Conservation (phyloP, 2,113 vertebrate genomes). For the Notechis scutatus region DNA sequence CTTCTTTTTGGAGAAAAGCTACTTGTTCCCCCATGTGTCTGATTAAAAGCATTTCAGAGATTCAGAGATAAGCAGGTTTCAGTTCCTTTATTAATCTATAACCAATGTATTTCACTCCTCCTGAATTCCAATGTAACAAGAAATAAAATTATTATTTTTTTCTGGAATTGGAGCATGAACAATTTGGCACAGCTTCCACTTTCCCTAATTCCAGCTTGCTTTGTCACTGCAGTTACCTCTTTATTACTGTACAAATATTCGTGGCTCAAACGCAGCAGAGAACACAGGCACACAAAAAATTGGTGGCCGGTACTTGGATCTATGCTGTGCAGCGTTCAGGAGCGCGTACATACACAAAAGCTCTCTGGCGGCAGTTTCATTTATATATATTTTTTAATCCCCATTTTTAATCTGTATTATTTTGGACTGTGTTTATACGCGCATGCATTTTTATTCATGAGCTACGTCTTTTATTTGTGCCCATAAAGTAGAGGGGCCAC, state of each 20-base stretch:
- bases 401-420: not conserved
- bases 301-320: not conserved
- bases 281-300: not conserved
- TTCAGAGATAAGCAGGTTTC: not conserved
- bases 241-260: not conserved
- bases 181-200: not conserved
- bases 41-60: not conserved
- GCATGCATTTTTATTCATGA: not conserved
- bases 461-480: not conserved
- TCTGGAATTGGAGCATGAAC: not conserved
- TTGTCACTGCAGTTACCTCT: not conserved
- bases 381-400: not conserved
- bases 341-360: not conserved
- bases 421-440: not conserved
- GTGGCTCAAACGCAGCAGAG: not conserved
- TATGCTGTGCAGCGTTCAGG: not conserved
- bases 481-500: not conserved
- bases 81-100: not conserved
- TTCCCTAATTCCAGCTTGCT: not conserved
- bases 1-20: not conserved
- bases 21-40: not conserved
- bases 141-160: not conserved
- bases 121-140: not conserved
- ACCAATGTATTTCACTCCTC: not conserved
- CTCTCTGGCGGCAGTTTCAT: not conserved